Base-by-base conservation (phyloP, 1,140 invertebrate species). In the Chlorops oryzae region DNA sequence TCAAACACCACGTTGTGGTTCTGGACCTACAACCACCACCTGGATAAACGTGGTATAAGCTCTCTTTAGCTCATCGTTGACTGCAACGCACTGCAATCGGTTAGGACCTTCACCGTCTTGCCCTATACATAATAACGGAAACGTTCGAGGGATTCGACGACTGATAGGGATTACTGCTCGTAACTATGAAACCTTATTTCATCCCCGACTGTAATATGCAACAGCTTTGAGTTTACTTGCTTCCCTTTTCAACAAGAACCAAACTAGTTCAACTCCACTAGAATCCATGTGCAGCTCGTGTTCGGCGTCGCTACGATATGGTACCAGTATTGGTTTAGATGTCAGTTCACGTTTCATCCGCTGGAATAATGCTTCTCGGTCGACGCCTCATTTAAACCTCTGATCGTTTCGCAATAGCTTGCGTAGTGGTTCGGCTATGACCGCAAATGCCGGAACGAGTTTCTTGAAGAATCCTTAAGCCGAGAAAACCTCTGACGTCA, bases 31-130 rank as follows among this genome's bases (percentile, higher is more conserved):
- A 47, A 35, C 25, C 25, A 37, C 45, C 28, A 47, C 3, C 45
- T 15, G 25, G 45, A 28, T 28, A 47, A 35, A 7, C 32, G 15
- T 9, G 45, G 28, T 5, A 22, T 47, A 15, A 47, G 34, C 32
- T 47, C 45, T 23, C 22, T 40, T 49, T 45, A 65, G 66, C 7
- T 39, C 54, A 15, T 67, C 50, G 7, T 60, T 61, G 40, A 55
- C 57, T 22, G 57, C 45, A 27, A 74, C 67, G 70, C 72, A 44
- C 40, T 44, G 44, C 61, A 69, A 49, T 68, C 60, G 0, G 58
- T 72, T 15, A 71, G 40, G 6, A 74, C 58, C 46, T 61, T 63
- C 48, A 74, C 71, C n/a, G 58, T n/a, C 25, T 61, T 63, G 6
- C 69, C 73, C 13, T 66, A 46, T 1, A 76, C 42, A 42, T 77